phyloP scores from a whole-genome alignment of 2,797 vertebrate genomes.

The Enteromius trimaculatus region DNA sequence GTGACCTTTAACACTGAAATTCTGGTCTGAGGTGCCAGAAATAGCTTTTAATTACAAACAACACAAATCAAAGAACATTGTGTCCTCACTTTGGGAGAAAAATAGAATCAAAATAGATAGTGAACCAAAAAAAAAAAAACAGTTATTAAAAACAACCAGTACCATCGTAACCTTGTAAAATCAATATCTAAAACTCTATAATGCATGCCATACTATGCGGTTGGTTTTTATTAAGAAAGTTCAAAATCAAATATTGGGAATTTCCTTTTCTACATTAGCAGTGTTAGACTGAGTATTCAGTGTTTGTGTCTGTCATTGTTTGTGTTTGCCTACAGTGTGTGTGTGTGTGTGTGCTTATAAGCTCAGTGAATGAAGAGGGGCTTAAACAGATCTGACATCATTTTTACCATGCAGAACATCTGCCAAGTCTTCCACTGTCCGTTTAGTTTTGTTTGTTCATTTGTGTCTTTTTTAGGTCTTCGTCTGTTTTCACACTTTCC shows the following conservation, averaged over 20 bases:
- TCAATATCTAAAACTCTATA: conserved; percentile 73
- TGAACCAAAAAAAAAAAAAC: conserved; percentile 74
- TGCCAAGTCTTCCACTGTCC: conserved; percentile 65
- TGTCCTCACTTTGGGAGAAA: conserved; percentile 71
- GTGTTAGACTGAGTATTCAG: conserved; percentile 68
- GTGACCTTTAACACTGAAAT: conserved; percentile 46
- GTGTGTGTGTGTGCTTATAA: conserved; percentile 63
- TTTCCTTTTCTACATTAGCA: conserved; percentile 69
- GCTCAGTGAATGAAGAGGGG: conserved; percentile 71
- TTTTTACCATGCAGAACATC: conserved; percentile 71
- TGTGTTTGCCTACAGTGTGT: conserved; percentile 52
- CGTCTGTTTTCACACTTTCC: conserved; percentile 69
- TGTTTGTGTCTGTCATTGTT: conserved; percentile 46
- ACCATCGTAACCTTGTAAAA: conserved; percentile 78
- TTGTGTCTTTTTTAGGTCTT: conserved; percentile 73
- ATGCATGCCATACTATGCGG: conserved; percentile 82
- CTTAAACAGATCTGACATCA: conserved; percentile 75
- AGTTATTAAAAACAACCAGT: conserved; percentile 78
- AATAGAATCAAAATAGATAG: conserved; percentile 68
- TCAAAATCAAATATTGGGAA: conserved; percentile 60
- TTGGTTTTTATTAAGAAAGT: conserved; percentile 67
- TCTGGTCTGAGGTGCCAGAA: conserved; percentile 73
- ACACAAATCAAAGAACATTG: conserved; percentile 80
- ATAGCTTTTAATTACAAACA: conserved; percentile 78
- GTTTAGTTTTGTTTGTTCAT: conserved; percentile 73